These are phyloP conservation scores for Sminthopsis crassicaudata DNA, from an alignment of 2,113 vertebrate species.

Conservation along the genomic window DNA sequence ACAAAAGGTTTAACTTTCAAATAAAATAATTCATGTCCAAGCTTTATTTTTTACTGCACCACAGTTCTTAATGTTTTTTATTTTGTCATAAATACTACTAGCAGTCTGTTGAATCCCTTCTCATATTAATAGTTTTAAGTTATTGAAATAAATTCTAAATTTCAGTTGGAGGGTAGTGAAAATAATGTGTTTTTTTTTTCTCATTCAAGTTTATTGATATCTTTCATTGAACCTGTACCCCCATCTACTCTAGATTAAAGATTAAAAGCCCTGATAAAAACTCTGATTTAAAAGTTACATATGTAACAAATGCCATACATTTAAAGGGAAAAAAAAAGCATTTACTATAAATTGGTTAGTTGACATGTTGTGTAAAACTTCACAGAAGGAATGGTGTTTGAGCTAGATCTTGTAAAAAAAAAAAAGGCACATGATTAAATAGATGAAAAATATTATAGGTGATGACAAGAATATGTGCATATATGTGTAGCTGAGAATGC, in stretches of 20 bases:
- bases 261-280: background rate
- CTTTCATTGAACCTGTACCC: too few relatives aligned
- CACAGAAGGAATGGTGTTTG: background rate
- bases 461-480: background rate
- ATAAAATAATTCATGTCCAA: background rate
- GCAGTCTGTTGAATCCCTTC: too few relatives aligned
- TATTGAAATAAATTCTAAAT: background rate
- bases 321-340: background rate
- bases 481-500: background rate
- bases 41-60: background rate
- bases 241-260: background rate
- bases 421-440: background rate
- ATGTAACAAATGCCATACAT: background rate
- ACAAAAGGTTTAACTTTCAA: background rate
- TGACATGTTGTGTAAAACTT: too few relatives aligned
- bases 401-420: background rate
- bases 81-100: background rate
- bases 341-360: background rate
- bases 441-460: background rate
- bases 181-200: background rate
- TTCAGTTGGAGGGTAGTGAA: background rate
- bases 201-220: background rate
- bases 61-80: background rate
- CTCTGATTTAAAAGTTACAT: background rate
- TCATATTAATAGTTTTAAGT: background rate